Percentiles rank a stretch among this genome's conserved stretches.
Conservation (phyloP, 92 coral and sea anemone genomes). For the Anthopleura xanthogrammica region DNA sequence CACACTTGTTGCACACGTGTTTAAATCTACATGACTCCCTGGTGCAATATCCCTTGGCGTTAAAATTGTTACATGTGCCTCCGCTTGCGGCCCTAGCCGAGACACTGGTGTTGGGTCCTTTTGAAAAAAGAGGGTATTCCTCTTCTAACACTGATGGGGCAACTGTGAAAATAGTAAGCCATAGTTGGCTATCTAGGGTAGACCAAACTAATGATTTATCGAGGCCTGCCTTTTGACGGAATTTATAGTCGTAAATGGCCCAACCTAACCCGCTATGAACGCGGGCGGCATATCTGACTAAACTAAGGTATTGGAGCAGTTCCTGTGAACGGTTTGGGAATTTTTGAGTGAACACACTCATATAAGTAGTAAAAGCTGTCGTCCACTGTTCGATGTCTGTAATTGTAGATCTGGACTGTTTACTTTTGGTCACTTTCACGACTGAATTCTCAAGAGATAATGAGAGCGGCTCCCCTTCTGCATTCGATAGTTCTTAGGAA, state of each 20-base stretch:
- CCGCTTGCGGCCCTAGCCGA: slow-evolving; percentile 43
- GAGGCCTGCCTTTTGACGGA: too few species aligned
- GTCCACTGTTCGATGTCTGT: slow-evolving; percentile 46
- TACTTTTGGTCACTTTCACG: slow-evolving; percentile 26
- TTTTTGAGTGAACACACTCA: slow-evolving; percentile 40
- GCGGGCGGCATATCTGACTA: too few species aligned
- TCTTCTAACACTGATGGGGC: slow-evolving; percentile 21
- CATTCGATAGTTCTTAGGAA: slow-evolving; percentile 29
- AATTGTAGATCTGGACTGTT: neutral
- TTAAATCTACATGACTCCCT: slow-evolving; percentile 36
- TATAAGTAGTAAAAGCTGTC: slow-evolving; percentile 32
- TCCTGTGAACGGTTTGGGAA: slow-evolving; percentile 41
- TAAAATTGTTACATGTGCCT: slow-evolving; percentile 34
- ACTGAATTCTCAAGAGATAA: slow-evolving; percentile 49
- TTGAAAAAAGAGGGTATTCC: slow-evolving; percentile 36
- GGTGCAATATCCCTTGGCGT: slow-evolving; percentile 21
- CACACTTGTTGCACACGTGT: slow-evolving; percentile 38
- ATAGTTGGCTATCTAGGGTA: slow-evolving; percentile 27
- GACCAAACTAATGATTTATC: slow-evolving; percentile 5
- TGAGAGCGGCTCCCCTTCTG: slow-evolving; percentile 23
- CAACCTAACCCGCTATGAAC: too few species aligned
- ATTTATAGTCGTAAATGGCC: too few species aligned
- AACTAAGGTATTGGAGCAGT: slow-evolving; percentile 12
- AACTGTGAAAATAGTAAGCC: slow-evolving; percentile 39
- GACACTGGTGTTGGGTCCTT: slow-evolving; percentile 54